A percentile compares a stretch with the other conserved stretches of the same genome.
Evolutionary conservation across 2,888 invertebrate species (phyloP).

Genomic region (Anaspis maculata): DNA sequence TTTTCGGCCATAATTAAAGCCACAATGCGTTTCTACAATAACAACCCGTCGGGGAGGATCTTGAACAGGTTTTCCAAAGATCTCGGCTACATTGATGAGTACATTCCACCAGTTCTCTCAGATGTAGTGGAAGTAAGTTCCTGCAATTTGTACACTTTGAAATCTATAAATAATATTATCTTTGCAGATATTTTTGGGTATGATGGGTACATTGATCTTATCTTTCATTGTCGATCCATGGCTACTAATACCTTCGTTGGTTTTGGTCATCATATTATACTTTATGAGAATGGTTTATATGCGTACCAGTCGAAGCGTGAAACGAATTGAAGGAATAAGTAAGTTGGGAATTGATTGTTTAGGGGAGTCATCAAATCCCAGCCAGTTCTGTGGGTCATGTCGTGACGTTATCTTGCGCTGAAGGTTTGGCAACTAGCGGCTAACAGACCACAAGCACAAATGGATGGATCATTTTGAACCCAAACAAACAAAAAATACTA

Average conservation of each 20-base stretch:
- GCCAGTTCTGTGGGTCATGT: too few relatives aligned
- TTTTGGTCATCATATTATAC: slow-evolving; percentile 58
- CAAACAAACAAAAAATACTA: too few relatives aligned
- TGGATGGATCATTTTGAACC: too few relatives aligned
- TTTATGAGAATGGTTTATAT: slow-evolving; percentile 61
- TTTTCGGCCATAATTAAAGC: slow-evolving; percentile 33
- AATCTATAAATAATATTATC: background rate
- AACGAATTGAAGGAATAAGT: slow-evolving; percentile 62
- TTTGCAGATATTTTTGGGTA: slow-evolving; percentile 39
- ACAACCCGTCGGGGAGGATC: slow-evolving; percentile 38
- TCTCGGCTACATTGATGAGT: slow-evolving; percentile 53
- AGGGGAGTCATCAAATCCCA: too few relatives aligned
- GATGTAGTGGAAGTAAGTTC: slow-evolving; percentile 36
- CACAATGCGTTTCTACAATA: slow-evolving; percentile 38
- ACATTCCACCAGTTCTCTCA: slow-evolving; percentile 45
- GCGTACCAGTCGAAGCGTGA: slow-evolving; percentile 65
- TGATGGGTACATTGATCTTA: slow-evolving; percentile 65
- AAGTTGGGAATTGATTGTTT: slow-evolving; percentile 25
- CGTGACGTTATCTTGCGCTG: too few relatives aligned
- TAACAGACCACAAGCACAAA: too few relatives aligned
- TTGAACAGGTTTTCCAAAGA: slow-evolving; percentile 42
- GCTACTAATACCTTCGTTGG: slow-evolving; percentile 56
- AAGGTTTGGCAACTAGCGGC: too few relatives aligned
- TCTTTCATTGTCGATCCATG: slow-evolving; percentile 64
- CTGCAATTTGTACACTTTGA: background rate